Evolutionary conservation across 2,888 invertebrate genomes (phyloP).

Genomic region (Asteroscopus sphinx): DNA sequence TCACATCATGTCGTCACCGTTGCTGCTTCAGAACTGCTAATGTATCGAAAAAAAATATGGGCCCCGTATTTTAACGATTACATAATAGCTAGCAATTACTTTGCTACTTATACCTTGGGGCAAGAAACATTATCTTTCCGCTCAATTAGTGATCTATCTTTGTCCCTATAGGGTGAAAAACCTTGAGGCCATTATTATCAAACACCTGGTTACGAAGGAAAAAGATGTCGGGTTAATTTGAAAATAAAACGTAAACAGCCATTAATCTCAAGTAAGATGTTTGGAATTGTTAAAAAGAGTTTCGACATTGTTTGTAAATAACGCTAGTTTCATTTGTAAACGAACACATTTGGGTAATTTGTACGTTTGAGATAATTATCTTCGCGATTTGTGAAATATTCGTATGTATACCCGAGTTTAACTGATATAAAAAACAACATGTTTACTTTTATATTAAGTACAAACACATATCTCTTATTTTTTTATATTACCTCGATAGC

Average conservation of each 20-base stretch:
- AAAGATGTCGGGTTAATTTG: slow-evolving; percentile 54
- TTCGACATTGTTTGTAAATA: slow-evolving; percentile 69
- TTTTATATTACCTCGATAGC: too few species aligned
- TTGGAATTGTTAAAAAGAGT: slow-evolving; percentile 62
- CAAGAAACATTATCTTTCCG: slow-evolving; percentile 70
- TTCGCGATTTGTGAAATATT: too few species aligned
- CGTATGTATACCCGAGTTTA: too few species aligned
- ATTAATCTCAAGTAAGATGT: slow-evolving; percentile 63
- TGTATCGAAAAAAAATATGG: not conserved
- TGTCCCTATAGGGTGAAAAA: slow-evolving; percentile 54
- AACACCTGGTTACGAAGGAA: slow-evolving; percentile 67
- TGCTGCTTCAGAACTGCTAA: not conserved
- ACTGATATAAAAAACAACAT: too few species aligned
- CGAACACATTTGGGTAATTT: slow-evolving; percentile 41
- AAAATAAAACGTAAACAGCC: slow-evolving; percentile 59
- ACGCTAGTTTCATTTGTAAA: slow-evolving; percentile 64
- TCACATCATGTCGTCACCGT: slow-evolving; percentile 10
- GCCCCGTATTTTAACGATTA: slow-evolving; percentile 8
- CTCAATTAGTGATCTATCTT: slow-evolving; percentile 70
- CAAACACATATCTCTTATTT: too few species aligned
- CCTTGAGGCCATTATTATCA: slow-evolving; percentile 69
- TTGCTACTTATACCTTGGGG: slow-evolving; percentile 51
- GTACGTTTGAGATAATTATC: slow-evolving; percentile 31
- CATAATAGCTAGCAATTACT: slow-evolving; percentile 30
- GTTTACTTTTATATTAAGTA: too few species aligned